phyloP scores from a whole-genome alignment of 2,113 vertebrate species.

The Eolophus roseicapilla region DNA sequence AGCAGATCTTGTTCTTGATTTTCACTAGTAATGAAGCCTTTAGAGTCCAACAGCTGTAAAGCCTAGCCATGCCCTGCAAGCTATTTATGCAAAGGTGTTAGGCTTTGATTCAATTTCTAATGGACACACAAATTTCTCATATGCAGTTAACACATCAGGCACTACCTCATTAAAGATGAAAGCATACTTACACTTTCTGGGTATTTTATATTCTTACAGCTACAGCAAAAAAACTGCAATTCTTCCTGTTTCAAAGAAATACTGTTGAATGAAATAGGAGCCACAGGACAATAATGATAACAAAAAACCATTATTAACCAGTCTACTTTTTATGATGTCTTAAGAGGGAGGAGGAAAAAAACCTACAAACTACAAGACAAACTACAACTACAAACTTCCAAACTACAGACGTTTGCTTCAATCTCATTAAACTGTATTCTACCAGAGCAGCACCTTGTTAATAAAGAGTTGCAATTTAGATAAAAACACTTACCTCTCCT shows the following conservation, averaged over 20 bases:
- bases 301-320: background rate
- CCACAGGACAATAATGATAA: background rate
- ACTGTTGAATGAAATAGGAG: background rate
- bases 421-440: background rate
- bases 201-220: background rate
- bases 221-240: background rate
- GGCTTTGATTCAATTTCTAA: background rate
- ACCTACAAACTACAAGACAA: background rate
- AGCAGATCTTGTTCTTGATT: background rate
- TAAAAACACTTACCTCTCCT: slow-evolving; percentile 84
- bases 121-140: background rate
- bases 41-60: background rate
- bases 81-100: background rate
- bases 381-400: background rate
- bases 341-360: background rate
- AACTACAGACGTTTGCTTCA: background rate
- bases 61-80: background rate
- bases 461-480: background rate
- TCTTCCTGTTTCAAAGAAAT: background rate
- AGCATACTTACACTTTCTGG: background rate
- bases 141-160: background rate
- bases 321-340: background rate
- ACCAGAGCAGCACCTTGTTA: background rate
- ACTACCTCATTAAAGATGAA: background rate
- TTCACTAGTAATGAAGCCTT: background rate